Evolutionary conservation across 1,140 invertebrate genomes (phyloP), one percentile per base, ranked within the genome.

Genomic region (Sminthurides bifidus): DNA sequence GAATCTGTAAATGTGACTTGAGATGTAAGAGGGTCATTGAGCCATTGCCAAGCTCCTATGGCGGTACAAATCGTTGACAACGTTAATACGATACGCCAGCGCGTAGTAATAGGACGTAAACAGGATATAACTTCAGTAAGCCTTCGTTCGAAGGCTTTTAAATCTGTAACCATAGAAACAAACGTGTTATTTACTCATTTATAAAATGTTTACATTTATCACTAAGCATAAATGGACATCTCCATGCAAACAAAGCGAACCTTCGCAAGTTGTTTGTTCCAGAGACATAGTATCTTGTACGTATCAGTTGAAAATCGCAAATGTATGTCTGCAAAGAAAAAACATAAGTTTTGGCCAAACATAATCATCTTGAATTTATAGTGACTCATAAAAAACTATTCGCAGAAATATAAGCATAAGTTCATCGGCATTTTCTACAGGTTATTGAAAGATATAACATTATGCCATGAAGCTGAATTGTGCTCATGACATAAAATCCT

Each of bases 71-170:
- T 74, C 10, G 89, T 88, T 53, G 90, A 81, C 27, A 88, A 77
- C 37, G 82, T 79, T 59, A 97, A 70, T 27, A 94, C 71, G 69
- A 93, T 84, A 80, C 92, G 81, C 92, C 92, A 97, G 75, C 90
- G 77, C 60, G 82, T 79, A 52, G 92, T 92, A 45, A 87, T 81
- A 46, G 92, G 92, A 68, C 92, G 87, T 57, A 94, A 77, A 71
- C 87, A 89, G 62, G 84, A 81, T 69, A 96, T 92, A n/a, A 97
- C 90, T 79, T 97, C 93, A 6, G 91, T 95, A 2, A 97, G 73
- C 52, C 93, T 77, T 57, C 92, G 78, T 71, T 96, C 93, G 74
- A 96, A 97, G 30, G 92, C 92, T 74, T 95, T 96, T 60, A 97
- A 75, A 80, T 96, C 92, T 94, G 73, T 67, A 82, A 81, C 66